Evolutionary conservation across 2,888 invertebrate genomes (phyloP), one percentile per base, ranked within the genome.

Genomic region (Pogonocherus hispidulus): DNA sequence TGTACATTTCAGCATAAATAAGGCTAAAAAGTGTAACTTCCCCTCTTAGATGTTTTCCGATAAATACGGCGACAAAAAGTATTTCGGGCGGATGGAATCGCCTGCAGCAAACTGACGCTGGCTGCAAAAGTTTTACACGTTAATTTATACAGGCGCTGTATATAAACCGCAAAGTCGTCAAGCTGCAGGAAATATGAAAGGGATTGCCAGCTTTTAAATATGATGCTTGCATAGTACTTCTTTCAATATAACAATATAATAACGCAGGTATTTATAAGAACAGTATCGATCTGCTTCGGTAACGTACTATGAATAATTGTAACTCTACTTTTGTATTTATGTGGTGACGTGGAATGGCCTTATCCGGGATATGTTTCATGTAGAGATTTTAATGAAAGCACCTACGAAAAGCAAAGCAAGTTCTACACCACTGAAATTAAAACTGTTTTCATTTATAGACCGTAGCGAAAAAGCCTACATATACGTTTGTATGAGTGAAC

Each of bases 401-500:
- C 11, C 22, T 52, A 27, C n/a, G 11, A 22, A 27, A 52, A 8
- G 27, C 52, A 22, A 6, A 8, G 52, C 52, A n/a, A 5, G 27
- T 52, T 52, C 14, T 47, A 4, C 18, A 16, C 56, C 3, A 18
- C 23, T 23, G 23, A 27, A 57, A 57, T 46, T 57, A 46, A 46
- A 57, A 57, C 16, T 27, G 44, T 46, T 55, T 57, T 44, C 57
- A 44, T 57, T 44, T 46, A 57, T 27, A 57, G 46, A 27, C 23
- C 37, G 23, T 16, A 27, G 16, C 11, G 22, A n/a, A 22, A 23
- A 32, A 19, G 23, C 57, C 44, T 22, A 19, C 46, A 44, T 44
- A 23, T 55, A 9, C n/a, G 23, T 41, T 14, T 57, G 35, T 44
- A 22, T 44, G 41, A 23, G 23, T 14, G 23, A 44, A 23, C 57